Conservation (phyloP, 2,888 invertebrate genomes). For the Tetanocera ferruginea region DNA sequence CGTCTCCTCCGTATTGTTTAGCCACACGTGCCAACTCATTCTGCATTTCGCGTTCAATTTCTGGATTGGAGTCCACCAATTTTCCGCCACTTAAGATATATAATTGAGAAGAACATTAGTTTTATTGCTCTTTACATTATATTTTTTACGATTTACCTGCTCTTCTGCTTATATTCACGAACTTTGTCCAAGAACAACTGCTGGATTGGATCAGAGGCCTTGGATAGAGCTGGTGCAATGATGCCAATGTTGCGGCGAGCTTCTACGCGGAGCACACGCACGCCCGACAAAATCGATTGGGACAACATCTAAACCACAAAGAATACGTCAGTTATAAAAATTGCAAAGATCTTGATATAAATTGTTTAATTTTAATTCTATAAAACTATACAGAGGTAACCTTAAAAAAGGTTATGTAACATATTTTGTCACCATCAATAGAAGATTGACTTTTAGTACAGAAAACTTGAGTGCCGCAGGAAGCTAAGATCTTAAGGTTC, state of each 20-base stretch:
- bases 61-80: constrained; percentile 85
- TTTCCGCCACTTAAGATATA: constrained; percentile 78
- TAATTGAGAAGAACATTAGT: background rate
- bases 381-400: constrained; percentile 50
- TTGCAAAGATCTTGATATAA: background rate
- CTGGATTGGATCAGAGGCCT: constrained; percentile 90
- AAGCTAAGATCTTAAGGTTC: background rate
- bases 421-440: background rate
- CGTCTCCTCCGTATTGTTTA: constrained; percentile 81
- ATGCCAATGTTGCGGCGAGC: constrained; percentile 81
- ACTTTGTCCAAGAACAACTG: constrained; percentile 94
- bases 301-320: constrained; percentile 72
- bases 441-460: background rate
- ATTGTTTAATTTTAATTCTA: background rate
- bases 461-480: background rate
- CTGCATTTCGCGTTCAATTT: constrained; percentile 80
- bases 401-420: constrained; percentile 66
- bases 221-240: constrained; percentile 77
- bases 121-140: background rate
- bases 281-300: constrained; percentile 71
- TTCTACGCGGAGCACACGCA: constrained; percentile 72
- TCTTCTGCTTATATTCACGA: constrained; percentile 88
- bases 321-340: constrained; percentile 9
- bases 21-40: constrained; percentile 86
- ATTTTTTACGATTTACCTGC: constrained; percentile 76